phyloP scores from a whole-genome alignment of 2,797 vertebrate species.

The Cetoscarus ocellatus region DNA sequence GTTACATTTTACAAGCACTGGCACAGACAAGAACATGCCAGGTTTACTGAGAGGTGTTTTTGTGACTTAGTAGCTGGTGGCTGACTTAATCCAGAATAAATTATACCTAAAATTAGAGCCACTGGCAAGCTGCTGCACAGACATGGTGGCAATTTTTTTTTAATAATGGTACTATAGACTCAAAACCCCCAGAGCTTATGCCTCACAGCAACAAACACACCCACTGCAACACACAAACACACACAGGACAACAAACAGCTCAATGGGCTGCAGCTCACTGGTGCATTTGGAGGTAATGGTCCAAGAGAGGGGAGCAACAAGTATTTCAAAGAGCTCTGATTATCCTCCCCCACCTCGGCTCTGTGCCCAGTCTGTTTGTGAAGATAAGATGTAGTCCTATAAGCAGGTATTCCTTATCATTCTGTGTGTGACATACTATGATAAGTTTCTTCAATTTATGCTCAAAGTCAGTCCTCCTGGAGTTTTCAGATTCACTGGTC shows the following conservation, averaged over 20 bases:
- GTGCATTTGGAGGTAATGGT: slow-evolving; percentile 53
- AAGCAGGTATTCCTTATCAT: slow-evolving; percentile 19
- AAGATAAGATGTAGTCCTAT: slow-evolving; percentile 27
- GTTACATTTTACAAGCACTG: slow-evolving; percentile 41
- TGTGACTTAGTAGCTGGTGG: slow-evolving; percentile 40
- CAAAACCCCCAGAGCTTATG: slow-evolving; percentile 8
- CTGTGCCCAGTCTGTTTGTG: slow-evolving; percentile 11
- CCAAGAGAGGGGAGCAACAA: slow-evolving; percentile 21
- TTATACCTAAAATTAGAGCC: slow-evolving; percentile 50
- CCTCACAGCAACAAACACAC: slow-evolving; percentile 11
- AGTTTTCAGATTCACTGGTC: not conserved
- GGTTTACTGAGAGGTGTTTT: slow-evolving; percentile 29
- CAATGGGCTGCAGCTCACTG: slow-evolving; percentile 44
- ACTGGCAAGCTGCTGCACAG: slow-evolving; percentile 17
- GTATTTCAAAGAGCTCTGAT: slow-evolving; percentile 51
- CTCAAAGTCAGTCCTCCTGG: not conserved
- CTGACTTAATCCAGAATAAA: slow-evolving; percentile 48
- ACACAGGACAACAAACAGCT: slow-evolving; percentile 28
- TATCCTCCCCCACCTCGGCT: slow-evolving; percentile 40
- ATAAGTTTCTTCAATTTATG: slow-evolving; percentile 13
- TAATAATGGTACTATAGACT: slow-evolving; percentile 16
- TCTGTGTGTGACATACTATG: not conserved
- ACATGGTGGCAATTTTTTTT: slow-evolving; percentile 14
- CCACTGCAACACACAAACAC: not conserved
- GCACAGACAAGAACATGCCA: slow-evolving; percentile 13